Conservation (phyloP, 1,140 invertebrate species). For the Tyrophagus putrescentiae region DNA sequence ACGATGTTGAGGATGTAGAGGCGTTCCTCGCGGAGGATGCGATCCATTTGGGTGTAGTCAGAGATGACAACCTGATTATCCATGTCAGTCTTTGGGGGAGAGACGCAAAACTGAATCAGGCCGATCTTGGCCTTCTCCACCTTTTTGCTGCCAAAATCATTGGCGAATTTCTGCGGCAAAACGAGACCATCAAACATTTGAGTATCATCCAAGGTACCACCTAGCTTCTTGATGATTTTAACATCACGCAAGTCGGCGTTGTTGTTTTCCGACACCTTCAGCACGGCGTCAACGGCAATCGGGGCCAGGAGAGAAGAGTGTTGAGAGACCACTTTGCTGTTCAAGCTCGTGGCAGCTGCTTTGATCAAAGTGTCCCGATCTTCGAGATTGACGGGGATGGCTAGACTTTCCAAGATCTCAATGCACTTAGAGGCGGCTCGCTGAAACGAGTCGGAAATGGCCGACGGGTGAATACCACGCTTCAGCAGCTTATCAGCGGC, state of each 20-base stretch:
- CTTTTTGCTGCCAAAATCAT: conserved; percentile 70
- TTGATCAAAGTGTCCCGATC: conserved; percentile 79
- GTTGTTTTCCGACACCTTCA: conserved; percentile 58
- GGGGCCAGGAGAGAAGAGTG: conserved; percentile 86
- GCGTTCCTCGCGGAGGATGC: conserved; percentile 93
- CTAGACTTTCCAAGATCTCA: conserved; percentile 68
- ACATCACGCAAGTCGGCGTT: conserved; percentile 69
- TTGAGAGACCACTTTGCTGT: conserved; percentile 88
- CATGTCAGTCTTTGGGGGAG: conserved; percentile 99
- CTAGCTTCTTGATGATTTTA: conserved; percentile 86
- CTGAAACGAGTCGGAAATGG: conserved; percentile 92
- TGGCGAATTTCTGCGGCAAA: conserved; percentile 69
- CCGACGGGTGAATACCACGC: conserved; percentile 90
- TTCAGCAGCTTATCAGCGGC: conserved; percentile 78
- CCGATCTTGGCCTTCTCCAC: conserved; percentile 98
- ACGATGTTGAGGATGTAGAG: conserved; percentile 96
- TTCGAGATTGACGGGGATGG: conserved; percentile 65
- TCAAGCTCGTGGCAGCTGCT: conserved; percentile 89
- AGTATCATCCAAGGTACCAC: conserved; percentile 94
- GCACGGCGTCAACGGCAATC: conserved; percentile 89
- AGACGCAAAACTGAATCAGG: conserved; percentile 98
- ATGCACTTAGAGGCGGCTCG: conserved; percentile 67
- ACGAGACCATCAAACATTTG: conserved; percentile 88
- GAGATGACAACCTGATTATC: conserved; percentile 92
- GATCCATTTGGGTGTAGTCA: conserved; percentile 97